Conservation (phyloP, 1,140 invertebrate genomes). For the Bilobella aurantiaca region DNA sequence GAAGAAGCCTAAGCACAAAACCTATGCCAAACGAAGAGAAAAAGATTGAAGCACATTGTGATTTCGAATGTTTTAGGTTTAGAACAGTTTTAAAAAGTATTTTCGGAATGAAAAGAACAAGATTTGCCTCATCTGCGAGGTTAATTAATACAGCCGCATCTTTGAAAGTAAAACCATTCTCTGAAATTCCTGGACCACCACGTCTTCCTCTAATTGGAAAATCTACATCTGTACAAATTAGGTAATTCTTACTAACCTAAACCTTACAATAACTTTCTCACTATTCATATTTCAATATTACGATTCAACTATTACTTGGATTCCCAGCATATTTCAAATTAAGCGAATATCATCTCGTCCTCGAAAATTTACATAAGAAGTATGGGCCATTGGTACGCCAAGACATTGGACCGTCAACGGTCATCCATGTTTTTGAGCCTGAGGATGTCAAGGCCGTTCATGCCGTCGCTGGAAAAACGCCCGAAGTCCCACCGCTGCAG, state of each 20-base stretch:
- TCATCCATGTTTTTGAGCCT: conserved; percentile 40
- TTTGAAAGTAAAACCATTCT: conserved; percentile 20
- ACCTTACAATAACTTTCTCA: not conserved
- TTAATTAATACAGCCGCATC: too few relatives aligned
- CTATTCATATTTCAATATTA: not conserved
- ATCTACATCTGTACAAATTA: conserved; percentile 35
- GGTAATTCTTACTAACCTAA: conserved; percentile 24
- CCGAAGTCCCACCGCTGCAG: conserved; percentile 44
- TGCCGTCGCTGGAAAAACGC: conserved; percentile 43
- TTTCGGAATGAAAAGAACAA: too few relatives aligned
- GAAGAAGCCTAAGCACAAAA: too few relatives aligned
- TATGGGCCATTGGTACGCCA: conserved; percentile 40
- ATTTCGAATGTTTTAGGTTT: too few relatives aligned
- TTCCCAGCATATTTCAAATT: conserved; percentile 37
- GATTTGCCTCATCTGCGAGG: too few relatives aligned
- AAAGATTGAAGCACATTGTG: too few relatives aligned
- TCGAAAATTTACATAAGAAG: conserved; percentile 35
- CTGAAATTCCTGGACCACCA: conserved; percentile 35
- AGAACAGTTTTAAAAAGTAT: too few relatives aligned
- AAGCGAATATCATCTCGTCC: conserved; percentile 37
- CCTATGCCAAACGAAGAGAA: too few relatives aligned
- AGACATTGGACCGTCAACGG: conserved; percentile 34
- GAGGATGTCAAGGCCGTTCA: conserved; percentile 39
- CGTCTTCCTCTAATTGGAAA: conserved; percentile 35
- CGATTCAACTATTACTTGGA: not conserved